Conservation (phyloP, 53 echinoderm and acorn worm genomes). For the Zoroaster sp. region DNA sequence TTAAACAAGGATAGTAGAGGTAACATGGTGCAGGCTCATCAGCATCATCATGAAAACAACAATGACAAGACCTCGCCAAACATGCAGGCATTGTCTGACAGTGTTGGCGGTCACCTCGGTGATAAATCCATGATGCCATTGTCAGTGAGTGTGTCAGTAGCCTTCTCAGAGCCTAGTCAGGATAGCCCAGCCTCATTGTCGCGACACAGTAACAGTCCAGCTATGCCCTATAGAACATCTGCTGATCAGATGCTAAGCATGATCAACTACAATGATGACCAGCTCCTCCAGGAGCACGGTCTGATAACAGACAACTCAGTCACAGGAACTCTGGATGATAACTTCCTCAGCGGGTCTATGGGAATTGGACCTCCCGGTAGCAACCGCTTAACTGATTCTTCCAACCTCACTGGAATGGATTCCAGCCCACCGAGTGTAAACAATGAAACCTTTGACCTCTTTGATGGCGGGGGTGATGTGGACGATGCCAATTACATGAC, state of each 20-base stretch:
- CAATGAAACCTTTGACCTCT: slow-evolving; percentile 92
- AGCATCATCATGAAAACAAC: slow-evolving; percentile 78
- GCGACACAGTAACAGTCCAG: slow-evolving; percentile 92
- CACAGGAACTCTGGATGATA: slow-evolving; percentile 80
- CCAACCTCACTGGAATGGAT: slow-evolving; percentile 82
- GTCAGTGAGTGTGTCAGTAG: slow-evolving; percentile 82
- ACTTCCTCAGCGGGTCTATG: slow-evolving; percentile 85
- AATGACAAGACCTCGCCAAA: slow-evolving; percentile 88
- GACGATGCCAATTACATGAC: slow-evolving; percentile 93
- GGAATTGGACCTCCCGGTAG: slow-evolving; percentile 65
- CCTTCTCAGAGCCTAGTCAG: slow-evolving; percentile 83
- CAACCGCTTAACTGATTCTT: slow-evolving; percentile 71
- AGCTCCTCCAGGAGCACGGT: slow-evolving; percentile 86
- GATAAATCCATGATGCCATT: slow-evolving; percentile 91
- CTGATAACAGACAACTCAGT: slow-evolving; percentile 85
- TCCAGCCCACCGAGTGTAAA: slow-evolving; percentile 96
- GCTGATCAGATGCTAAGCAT: slow-evolving; percentile 96
- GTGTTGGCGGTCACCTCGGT: slow-evolving; percentile 55
- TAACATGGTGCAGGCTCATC: slow-evolving; percentile 44
- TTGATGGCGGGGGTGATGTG: slow-evolving; percentile 88
- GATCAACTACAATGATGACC: slow-evolving; percentile 91
- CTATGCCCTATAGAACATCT: slow-evolving; percentile 78
- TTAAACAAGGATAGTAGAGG: slow-evolving; percentile 26
- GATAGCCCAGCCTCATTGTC: slow-evolving; percentile 86
- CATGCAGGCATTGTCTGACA: slow-evolving; percentile 87